Evolutionary conservation across 2,797 vertebrate species (phyloP), one percentile per base, ranked within the genome.

Genomic region (Cirrhinus mrigala): DNA sequence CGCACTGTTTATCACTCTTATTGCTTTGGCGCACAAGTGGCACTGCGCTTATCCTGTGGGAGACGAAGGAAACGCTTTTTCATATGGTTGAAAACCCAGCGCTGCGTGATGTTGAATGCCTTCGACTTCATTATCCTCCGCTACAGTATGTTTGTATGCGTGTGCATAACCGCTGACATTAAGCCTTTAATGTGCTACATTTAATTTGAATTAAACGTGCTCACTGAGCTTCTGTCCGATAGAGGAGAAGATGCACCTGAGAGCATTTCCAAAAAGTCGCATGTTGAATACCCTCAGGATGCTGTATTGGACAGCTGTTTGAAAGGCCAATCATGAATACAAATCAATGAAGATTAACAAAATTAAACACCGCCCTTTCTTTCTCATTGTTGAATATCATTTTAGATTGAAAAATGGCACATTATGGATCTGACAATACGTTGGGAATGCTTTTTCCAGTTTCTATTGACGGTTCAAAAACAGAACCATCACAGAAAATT

Each of bases 11-110:
- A 84, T 46, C 60, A 70, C 66, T 64, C 84, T 89, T 88, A 68
- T 60, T 75, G 82, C 66, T 54, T 87, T 82, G 46, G 37, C 22
- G 79, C 88, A 78, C 85, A 24, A 79, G 85, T 66, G 86, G 81
- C 83, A 80, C 52, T 16, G 0, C 60, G 2, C 66, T 87, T 54
- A 50, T 56, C 62, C 37, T 48, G 73, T 74, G 48, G 71, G 66
- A 46, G 29, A 70, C 50, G 52, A 56, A 12, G 20, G 58, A 20
- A 46, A 83, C 56, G 48, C 1, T 24, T 76, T 22, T 56, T 81
- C 60, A 52, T 77, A 44, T 50, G 16, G n/a, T 56, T 56, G n/a
- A 56, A 37, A n/a, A 66, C 76, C 60, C 40, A 66, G 70, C 24
- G 11, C 27, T n/a, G 33, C 79, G 58, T 62, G 44, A 71, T 66